phyloP scores from a whole-genome alignment of 2,888 invertebrate species.

The Campoplex nolae region DNA sequence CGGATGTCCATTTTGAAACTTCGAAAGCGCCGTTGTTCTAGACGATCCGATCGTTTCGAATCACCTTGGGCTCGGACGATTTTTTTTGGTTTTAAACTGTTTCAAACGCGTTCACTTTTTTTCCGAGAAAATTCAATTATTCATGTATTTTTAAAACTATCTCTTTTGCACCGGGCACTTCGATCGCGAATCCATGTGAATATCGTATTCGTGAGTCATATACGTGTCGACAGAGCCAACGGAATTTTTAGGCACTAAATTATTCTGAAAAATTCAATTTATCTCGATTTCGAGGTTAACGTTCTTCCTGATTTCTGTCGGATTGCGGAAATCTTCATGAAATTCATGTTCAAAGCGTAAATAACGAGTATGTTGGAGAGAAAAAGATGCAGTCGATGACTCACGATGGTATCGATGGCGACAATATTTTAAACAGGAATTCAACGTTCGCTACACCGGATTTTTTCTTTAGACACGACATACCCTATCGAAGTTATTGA shows the following conservation, averaged over 20 bases:
- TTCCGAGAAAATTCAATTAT: too few species aligned
- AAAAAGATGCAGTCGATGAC: not conserved
- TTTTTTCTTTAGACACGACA: too few species aligned
- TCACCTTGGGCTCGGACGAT: not conserved
- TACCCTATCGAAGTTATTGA: conserved; percentile 42
- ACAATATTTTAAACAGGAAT: too few species aligned
- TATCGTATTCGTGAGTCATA: too few species aligned
- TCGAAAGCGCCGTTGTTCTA: not conserved
- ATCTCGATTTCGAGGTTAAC: not conserved
- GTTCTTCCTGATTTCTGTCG: not conserved
- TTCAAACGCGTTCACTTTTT: not conserved
- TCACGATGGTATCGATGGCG: not conserved
- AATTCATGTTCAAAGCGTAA: too few species aligned
- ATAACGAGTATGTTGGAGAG: too few species aligned
- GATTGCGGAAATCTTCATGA: not conserved
- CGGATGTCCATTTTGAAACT: not conserved
- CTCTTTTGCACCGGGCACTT: not conserved
- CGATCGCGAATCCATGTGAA: too few species aligned
- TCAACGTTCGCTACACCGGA: too few species aligned
- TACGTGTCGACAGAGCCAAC: too few species aligned
- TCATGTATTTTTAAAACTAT: not conserved
- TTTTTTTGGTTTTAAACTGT: not conserved
- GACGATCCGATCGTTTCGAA: not conserved
- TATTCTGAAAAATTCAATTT: not conserved
- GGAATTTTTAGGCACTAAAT: not conserved